Evolutionary conservation across 2,888 invertebrate species (phyloP), one percentile per base, ranked within the genome.

Genomic region (Drosophila anomalata): DNA sequence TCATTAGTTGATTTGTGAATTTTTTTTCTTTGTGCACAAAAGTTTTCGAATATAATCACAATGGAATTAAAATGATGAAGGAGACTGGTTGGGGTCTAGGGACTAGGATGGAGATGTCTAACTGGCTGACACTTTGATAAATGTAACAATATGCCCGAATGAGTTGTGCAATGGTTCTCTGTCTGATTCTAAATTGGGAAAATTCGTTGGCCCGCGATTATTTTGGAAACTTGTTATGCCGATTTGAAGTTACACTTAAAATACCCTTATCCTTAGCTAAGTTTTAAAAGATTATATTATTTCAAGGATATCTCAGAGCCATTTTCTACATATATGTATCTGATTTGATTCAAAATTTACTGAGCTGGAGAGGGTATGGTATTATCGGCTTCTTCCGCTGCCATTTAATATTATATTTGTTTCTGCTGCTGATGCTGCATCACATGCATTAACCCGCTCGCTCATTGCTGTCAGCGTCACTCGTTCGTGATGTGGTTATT

Each of bases 71-170:
- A 8, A 31, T 5, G 8, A 36, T 36, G 0, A 42, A 20, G 7
- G 0, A 6, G 44, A 12, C 29, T 17, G 14, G 14, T 6, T 9
- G 36, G 22, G 39, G 60, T 56, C 72, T 14, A 48, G 36, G 31
- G 3, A 36, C 17, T 39, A 44, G 60, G 84, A 88, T 86, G 76
- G 76, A 85, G 75, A 83, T 78, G 84, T 88, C 84, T 74, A 80
- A 79, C 77, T 33, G 83, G 57, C 74, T 75, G 80, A 73, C 84
- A 88, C 78, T 88, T 88, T 89, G 87, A 87, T 89, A 88, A 87
- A 88, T 88, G 87, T 73, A 75, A 75, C 78, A 75, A 87, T 87
- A 87, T 89, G 75, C 56, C 67, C 72, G 78, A 74, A 72, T 71
- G 55, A 41, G 29, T 50, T 57, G 66, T 33, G 44, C 46, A 57